Evolutionary conservation across 2,113 vertebrate species (phyloP).

Genomic region (Chiloscyllium plagiosum): DNA sequence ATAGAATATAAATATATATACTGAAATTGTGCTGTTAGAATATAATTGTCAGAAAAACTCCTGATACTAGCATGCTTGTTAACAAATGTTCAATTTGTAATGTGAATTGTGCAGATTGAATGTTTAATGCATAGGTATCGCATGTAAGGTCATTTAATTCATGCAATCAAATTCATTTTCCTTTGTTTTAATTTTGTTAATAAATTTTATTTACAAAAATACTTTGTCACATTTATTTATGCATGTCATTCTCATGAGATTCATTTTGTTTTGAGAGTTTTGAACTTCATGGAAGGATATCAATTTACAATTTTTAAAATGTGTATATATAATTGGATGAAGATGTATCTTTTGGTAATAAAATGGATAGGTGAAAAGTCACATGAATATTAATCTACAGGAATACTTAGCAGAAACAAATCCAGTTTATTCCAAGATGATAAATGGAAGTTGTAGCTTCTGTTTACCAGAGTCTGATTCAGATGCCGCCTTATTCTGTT

Average conservation of each 20-base stretch:
- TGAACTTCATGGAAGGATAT: neutral
- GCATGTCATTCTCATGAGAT: neutral
- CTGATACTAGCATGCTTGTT: neutral
- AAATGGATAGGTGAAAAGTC: neutral
- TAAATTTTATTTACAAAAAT: conserved; percentile 21
- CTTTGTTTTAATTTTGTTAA: conserved; percentile 19
- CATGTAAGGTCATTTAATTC: neutral
- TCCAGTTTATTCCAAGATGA: neutral
- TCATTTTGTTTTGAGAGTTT: neutral
- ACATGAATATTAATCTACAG: neutral
- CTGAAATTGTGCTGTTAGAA: neutral
- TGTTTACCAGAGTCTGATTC: neutral
- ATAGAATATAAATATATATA: neutral
- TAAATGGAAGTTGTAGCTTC: neutral
- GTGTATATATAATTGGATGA: neutral
- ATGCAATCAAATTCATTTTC: neutral
- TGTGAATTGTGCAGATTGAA: neutral
- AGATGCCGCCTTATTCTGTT: neutral
- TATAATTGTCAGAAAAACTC: neutral
- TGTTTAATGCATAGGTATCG: neutral
- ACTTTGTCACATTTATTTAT: conserved; percentile 3
- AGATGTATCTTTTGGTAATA: neutral
- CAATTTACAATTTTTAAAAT: neutral
- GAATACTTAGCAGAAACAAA: neutral
- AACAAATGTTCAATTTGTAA: neutral